Evolutionary conservation across 2,888 invertebrate species (phyloP), one percentile per base, ranked within the genome.

Genomic region (Acronicta leporina): DNA sequence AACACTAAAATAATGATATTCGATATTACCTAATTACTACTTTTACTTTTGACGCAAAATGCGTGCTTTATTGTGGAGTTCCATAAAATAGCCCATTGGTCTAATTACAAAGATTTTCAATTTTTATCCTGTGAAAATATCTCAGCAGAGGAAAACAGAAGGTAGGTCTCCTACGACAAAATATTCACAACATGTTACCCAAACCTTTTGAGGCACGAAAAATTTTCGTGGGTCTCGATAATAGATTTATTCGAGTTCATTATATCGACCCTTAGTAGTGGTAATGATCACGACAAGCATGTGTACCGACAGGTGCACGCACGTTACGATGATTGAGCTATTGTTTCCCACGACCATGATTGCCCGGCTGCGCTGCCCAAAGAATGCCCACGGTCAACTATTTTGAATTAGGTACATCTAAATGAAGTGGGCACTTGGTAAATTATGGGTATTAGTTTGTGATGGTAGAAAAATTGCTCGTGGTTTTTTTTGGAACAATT

Each of bases 301-400:
- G 75, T 74, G 83, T 85, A 77, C 73, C 4, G 91, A 90, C 92
- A 92, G 92, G 91, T 92, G 92, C 88, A 84, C 77, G 85, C 85
- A 87, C 85, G 84, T 88, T 86, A 87, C 82, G 80, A 86, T 87
- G 91, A 92, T 92, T 92, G 91, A 92, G 87, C 90, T 87, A 92
- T 93, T 92, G 92, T 92, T 91, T 93, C 93, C 90, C 93, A 93
- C 93, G 92, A 87, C 85, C 74, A 49, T 68, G 77, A 81, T 80
- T 77, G 63, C 40, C 45, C 70, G 35, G 45, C 56, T 38, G 15
- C 14, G 35, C 15, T 27, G 72, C 47, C 25, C 65, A 43, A 68
- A 59, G 66, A 63, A 68, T 74, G 59, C 57, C 50, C 41, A 27
- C 53, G 42, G 55, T 61, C 59, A 53, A 61, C 68, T 71, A 68